Evolutionary conservation across 2,797 vertebrate species (phyloP).

Genomic region (Alauda arvensis): DNA sequence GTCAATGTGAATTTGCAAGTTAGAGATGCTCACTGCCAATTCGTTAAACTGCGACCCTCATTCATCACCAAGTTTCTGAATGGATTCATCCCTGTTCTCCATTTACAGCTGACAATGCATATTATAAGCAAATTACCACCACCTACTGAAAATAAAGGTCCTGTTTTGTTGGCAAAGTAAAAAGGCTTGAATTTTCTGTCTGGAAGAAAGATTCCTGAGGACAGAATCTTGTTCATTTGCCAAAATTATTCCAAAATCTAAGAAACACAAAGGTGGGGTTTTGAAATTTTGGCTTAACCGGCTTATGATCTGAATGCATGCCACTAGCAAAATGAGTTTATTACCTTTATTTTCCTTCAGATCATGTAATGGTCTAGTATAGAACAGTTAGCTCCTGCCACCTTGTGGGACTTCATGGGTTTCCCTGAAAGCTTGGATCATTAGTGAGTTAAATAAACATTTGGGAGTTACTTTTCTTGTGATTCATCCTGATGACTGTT

Average conservation of each 20-base stretch:
- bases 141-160: background rate
- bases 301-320: background rate
- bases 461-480: background rate
- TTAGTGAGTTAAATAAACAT: background rate
- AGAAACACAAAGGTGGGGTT: background rate
- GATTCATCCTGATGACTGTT: background rate
- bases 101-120: background rate
- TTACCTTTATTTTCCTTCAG: background rate
- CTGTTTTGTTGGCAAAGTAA: background rate
- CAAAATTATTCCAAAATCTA: background rate
- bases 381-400: slow-evolving; percentile 53
- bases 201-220: background rate
- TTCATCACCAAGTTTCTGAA: background rate
- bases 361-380: rapidly evolving
- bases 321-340: background rate
- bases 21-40: background rate
- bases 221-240: background rate
- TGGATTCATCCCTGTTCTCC: background rate
- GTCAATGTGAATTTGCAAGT: background rate
- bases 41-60: background rate
- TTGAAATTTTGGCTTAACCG: background rate
- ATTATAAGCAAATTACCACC: background rate
- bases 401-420: slow-evolving; percentile 36
- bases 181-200: background rate
- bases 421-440: background rate